Evolutionary conservation across 2,113 vertebrate species (phyloP).

Genomic region (Oreochromis niloticus): DNA sequence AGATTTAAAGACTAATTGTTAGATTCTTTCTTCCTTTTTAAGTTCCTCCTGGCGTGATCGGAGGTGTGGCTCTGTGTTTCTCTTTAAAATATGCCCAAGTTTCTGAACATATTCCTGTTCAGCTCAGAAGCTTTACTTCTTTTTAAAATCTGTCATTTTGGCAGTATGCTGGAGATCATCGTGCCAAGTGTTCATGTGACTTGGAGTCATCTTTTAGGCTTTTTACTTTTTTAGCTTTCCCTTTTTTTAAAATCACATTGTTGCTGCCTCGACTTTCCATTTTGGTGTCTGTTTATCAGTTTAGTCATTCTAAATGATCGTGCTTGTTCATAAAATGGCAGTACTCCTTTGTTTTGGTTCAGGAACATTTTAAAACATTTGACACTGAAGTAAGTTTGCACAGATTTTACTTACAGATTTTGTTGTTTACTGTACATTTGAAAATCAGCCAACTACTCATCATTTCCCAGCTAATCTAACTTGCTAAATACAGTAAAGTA

Average conservation of each 20-base stretch:
- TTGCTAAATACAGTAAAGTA: not conserved
- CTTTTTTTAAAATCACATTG: not conserved
- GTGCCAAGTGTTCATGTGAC: not conserved
- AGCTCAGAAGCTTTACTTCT: not conserved
- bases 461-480: not conserved
- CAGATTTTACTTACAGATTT: not conserved
- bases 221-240: not conserved
- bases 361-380: not conserved
- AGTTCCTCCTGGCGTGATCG: not conserved
- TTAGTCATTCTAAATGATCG: not conserved
- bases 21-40: not conserved
- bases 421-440: not conserved
- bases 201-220: not conserved
- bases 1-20: not conserved
- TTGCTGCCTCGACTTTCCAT: not conserved
- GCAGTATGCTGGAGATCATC: not conserved
- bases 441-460: not conserved
- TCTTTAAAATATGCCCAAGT: not conserved
- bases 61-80: not conserved
- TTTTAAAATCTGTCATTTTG: not conserved
- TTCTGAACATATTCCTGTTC: not conserved
- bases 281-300: not conserved
- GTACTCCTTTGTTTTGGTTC: not conserved
- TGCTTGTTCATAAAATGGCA: not conserved
- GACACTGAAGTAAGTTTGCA: not conserved